These are phyloP conservation scores for Galbula dea DNA, from an alignment of 2,113 vertebrate genomes.

Conservation along the genomic window DNA sequence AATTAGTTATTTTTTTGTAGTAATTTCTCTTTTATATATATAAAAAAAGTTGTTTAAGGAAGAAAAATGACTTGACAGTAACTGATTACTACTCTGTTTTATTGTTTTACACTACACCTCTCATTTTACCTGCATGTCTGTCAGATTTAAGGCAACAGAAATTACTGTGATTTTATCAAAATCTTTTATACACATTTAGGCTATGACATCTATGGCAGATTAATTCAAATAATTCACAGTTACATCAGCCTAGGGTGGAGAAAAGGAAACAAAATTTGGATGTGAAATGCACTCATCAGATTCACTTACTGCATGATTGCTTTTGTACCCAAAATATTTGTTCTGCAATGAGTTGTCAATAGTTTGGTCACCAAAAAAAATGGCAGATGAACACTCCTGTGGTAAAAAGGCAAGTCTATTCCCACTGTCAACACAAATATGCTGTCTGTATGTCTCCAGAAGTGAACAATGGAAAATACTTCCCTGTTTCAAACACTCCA, in stretches of 20 bases:
- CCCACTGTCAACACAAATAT: background rate
- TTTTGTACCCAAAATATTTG: background rate
- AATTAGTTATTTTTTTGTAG: constrained; percentile 59
- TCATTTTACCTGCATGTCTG: constrained; percentile 61
- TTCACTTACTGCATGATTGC: constrained; percentile 39
- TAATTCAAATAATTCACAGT: constrained; percentile 74
- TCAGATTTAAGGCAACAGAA: constrained; percentile 59
- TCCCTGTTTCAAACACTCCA: background rate
- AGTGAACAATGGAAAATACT: background rate
- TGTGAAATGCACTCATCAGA: constrained; percentile 35
- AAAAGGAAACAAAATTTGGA: constrained; percentile 21
- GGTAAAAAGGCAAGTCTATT: background rate
- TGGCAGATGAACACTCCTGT: background rate
- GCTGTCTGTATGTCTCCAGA: background rate
- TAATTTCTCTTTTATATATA: constrained; percentile 65
- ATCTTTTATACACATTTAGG: constrained; percentile 71
- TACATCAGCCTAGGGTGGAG: constrained; percentile 31
- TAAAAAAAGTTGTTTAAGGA: constrained; percentile 39
- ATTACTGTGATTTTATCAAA: constrained; percentile 55
- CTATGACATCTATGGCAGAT: constrained; percentile 65
- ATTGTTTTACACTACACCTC: constrained; percentile 64
- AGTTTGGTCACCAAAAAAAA: background rate
- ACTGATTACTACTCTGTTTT: constrained; percentile 70
- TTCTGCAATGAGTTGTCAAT: constrained; percentile 10
- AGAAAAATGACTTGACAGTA: constrained; percentile 66